Evolutionary conservation across 2,113 vertebrate genomes (phyloP).

Genomic region (Isichthys henryi): DNA sequence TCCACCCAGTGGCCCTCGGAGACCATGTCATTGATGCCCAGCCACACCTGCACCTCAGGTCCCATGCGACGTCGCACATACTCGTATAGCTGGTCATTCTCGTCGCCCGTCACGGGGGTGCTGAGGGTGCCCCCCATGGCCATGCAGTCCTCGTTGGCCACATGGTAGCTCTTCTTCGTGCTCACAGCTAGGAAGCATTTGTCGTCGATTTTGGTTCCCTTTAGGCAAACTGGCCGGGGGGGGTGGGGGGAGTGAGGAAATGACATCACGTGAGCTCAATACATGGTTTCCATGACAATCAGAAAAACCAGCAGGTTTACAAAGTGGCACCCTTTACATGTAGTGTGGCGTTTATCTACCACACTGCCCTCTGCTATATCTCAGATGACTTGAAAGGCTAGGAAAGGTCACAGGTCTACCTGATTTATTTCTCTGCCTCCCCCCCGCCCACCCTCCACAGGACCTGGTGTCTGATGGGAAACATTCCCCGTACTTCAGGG

Average conservation of each 20-base stretch:
- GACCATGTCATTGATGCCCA: conserved; percentile 83
- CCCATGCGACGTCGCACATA: conserved; percentile 75
- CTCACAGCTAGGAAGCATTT: conserved; percentile 81
- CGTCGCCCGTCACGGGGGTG: conserved; percentile 64
- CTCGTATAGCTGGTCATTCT: conserved; percentile 77
- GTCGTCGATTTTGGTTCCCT: conserved; percentile 76
- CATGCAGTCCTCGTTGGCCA: conserved; percentile 83
- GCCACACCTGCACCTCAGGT: conserved; percentile 70
- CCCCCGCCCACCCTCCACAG: neutral
- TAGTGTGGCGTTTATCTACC: neutral
- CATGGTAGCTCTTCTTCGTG: conserved; percentile 70
- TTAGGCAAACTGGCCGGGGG: conserved; percentile 72
- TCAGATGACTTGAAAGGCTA: neutral
- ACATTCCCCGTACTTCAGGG: neutral
- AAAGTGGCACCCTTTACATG: neutral
- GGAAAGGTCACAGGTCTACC: neutral
- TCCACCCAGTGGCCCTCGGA: conserved; percentile 78
- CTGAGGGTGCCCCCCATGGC: conserved; percentile 77
- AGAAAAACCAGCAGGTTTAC: neutral
- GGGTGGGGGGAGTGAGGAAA: neutral
- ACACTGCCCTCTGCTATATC: neutral
- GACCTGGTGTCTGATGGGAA: neutral
- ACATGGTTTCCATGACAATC: neutral
- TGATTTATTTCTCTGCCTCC: neutral
- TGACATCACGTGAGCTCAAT: neutral